Conservation (phyloP, 2,113 vertebrate species). For the Murina feae region DNA sequence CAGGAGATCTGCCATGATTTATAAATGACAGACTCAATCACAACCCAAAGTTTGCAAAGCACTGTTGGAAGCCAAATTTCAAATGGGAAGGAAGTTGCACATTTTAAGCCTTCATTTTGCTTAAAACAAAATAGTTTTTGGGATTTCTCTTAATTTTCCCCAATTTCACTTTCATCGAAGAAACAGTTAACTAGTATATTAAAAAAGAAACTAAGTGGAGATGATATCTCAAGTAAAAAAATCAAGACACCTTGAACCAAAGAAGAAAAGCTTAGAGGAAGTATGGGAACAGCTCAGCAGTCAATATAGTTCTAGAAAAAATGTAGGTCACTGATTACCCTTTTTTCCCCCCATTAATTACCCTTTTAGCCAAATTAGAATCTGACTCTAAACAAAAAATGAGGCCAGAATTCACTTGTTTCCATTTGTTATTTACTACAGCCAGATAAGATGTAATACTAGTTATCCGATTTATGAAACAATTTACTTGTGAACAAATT, state of each 20-base stretch:
- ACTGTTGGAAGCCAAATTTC: constrained; percentile 66
- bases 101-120: constrained; percentile 67
- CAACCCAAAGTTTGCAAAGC: constrained; percentile 63
- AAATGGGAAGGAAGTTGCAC: constrained; percentile 57
- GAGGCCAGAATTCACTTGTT: neutral
- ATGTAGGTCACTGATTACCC: neutral
- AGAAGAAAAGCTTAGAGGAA: constrained; percentile 56
- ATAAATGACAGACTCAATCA: constrained; percentile 64
- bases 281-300: constrained; percentile 45
- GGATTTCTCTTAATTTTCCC: constrained; percentile 51
- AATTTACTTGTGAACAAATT: constrained; percentile 38
- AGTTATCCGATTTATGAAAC: neutral
- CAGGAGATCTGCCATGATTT: constrained; percentile 40
- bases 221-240: constrained; percentile 63
- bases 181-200: constrained; percentile 58
- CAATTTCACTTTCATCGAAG: constrained; percentile 43
- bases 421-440: neutral
- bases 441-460: neutral
- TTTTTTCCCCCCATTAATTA: neutral
- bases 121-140: constrained; percentile 34
- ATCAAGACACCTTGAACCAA: constrained; percentile 36
- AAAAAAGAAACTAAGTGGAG: constrained; percentile 58
- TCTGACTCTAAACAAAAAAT: neutral
- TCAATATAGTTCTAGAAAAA: neutral
- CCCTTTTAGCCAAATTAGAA: neutral